phyloP scores from a whole-genome alignment of 2,888 invertebrate species.

The Xestia rhomboidea region DNA sequence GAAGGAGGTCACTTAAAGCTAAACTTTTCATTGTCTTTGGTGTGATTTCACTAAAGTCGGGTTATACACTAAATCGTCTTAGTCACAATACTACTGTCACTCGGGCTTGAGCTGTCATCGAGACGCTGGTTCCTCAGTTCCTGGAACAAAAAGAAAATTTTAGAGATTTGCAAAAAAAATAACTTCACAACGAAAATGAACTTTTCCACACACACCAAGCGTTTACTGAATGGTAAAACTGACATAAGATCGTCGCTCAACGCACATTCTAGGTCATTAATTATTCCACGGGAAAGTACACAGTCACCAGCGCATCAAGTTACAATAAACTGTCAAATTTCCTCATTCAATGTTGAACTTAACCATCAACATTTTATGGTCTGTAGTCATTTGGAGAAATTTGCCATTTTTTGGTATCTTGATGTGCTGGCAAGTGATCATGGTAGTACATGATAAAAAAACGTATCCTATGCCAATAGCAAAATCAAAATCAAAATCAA shows the following conservation, averaged over 20 bases:
- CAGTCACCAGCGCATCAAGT: too few relatives aligned
- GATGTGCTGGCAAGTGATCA: too few relatives aligned
- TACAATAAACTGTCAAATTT: too few relatives aligned
- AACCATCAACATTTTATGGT: too few relatives aligned
- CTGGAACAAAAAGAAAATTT: constrained; percentile 75
- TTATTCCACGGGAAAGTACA: background rate
- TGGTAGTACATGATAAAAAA: too few relatives aligned
- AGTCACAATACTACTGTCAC: constrained; percentile 88
- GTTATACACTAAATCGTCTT: constrained; percentile 90
- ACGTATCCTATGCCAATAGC: too few relatives aligned
- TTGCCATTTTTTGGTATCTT: too few relatives aligned
- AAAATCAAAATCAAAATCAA: too few relatives aligned
- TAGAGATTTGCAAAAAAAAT: background rate
- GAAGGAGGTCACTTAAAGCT: constrained; percentile 56
- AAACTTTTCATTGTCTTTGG: constrained; percentile 71
- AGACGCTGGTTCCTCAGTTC: constrained; percentile 83
- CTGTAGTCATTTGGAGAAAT: too few relatives aligned
- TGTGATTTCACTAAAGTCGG: constrained; percentile 83
- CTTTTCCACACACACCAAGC: background rate
- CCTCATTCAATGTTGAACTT: too few relatives aligned
- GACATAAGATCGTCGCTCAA: background rate
- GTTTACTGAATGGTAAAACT: background rate
- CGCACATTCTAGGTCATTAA: background rate
- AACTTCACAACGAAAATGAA: background rate
- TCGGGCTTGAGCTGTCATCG: constrained; percentile 86